Evolutionary conservation across 1,140 invertebrate species (phyloP), one percentile per base, ranked within the genome.

Genomic region (Drosophila kikkawai): DNA sequence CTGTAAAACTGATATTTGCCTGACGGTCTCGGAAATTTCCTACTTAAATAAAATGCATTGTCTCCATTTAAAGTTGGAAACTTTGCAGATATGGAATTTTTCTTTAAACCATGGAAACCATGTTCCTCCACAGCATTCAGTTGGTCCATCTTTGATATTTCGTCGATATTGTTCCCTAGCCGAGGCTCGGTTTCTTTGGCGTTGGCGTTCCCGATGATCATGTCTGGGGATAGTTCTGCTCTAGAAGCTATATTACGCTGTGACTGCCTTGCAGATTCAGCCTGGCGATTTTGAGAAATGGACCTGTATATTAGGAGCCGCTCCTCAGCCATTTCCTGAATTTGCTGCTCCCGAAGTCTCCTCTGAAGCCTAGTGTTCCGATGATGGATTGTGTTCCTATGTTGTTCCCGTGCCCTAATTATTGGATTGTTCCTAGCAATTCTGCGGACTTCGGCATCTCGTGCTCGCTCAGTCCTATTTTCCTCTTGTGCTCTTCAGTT

Each of bases 1-100:
- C n/a, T 53, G 15, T n/a, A 53, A 32, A 45, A 45, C 3, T 32
- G 9, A 53, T 53, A 53, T 53, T 53, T 34, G 15, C 29, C 26
- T 26, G 26, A 26, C 26, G 26, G 26, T 4, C 26, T 26, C 26
- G 26, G 26, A 26, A 26, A 26, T 26, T 26, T 26, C 26, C 26
- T 29, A 29, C 26, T 29, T 29, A 29, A 29, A 26, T 26, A 26
- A 26, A 26, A 26, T 5, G 26, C 26, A 3, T 26, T 26, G 26
- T 32, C 32, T 8, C 8, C 32, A 32, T 7, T 8, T 7, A 7
- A 29, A n/a, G 11, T 34, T 0, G 50, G n/a, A 34, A 34, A 32
- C 15, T 17, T 34, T 7, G 29, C 2, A 53, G 50, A 34, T 12
- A 53, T 53, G 6, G 6, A 7, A 53, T 7, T 13, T 47, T 47